Evolutionary conservation across 2,888 invertebrate species (phyloP).

Genomic region (Ormia ochracea): DNA sequence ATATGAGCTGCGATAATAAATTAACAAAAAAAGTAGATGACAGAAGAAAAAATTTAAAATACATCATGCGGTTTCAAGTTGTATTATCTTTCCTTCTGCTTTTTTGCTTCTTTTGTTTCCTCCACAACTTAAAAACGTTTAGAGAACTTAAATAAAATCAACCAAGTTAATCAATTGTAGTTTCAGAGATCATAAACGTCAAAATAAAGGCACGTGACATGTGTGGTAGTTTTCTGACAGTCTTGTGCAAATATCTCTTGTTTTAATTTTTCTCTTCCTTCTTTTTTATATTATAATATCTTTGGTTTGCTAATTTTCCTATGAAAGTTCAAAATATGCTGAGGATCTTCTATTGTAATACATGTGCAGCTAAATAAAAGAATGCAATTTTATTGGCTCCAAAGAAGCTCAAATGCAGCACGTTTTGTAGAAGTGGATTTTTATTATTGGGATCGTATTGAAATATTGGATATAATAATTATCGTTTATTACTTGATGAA

Average conservation of each 20-base stretch:
- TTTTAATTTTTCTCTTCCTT: slow-evolving; percentile 13
- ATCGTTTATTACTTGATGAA: too few species aligned
- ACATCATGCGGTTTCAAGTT: slow-evolving; percentile 51
- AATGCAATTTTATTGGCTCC: too few species aligned
- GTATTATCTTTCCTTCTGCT: not conserved
- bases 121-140: slow-evolving; percentile 22
- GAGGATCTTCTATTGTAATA: too few species aligned
- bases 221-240: slow-evolving; percentile 49
- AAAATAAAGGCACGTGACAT: slow-evolving; percentile 62
- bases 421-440: too few species aligned
- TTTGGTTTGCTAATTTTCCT: slow-evolving; percentile 31
- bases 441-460: too few species aligned
- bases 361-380: too few species aligned
- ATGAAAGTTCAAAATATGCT: slow-evolving; percentile 10
- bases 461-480: too few species aligned
- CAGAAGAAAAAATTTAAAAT: slow-evolving; percentile 23
- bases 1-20: slow-evolving; percentile 29
- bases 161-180: slow-evolving; percentile 61
- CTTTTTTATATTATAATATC: slow-evolving; percentile 9
- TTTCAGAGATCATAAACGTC: slow-evolving; percentile 62
- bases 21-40: slow-evolving; percentile 31
- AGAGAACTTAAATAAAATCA: slow-evolving; percentile 49
- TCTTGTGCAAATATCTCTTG: slow-evolving; percentile 48
- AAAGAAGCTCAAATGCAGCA: too few species aligned
- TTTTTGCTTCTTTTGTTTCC: slow-evolving; percentile 10